Percentiles rank a stretch among this genome's conserved stretches.
Evolutionary conservation across 2,797 vertebrate genomes (phyloP).

Genomic region (Danio choprae): DNA sequence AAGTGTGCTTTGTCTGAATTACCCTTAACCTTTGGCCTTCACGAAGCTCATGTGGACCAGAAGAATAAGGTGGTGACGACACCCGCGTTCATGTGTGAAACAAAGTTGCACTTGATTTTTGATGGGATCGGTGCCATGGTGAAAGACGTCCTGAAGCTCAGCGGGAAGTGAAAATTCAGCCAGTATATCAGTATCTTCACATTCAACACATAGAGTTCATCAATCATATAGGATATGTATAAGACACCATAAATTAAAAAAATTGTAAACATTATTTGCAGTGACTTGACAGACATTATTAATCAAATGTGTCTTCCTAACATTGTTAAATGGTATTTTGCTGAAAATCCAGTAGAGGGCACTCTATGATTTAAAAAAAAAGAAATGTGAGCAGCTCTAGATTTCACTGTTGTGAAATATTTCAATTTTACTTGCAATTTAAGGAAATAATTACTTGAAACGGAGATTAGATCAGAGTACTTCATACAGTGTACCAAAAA

Average conservation of each 20-base stretch:
- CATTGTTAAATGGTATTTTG: not conserved
- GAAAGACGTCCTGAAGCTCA: slow-evolving; percentile 78
- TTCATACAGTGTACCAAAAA: not conserved
- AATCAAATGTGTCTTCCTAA: slow-evolving; percentile 19
- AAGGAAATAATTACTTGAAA: not conserved
- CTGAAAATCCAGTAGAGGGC: slow-evolving; percentile 57
- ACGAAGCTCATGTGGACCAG: slow-evolving; percentile 84
- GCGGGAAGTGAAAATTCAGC: slow-evolving; percentile 70
- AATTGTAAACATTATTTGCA: not conserved
- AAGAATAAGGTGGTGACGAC: slow-evolving; percentile 86
- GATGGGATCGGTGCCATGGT: slow-evolving; percentile 89
- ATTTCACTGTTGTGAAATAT: not conserved
- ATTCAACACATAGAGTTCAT: not conserved
- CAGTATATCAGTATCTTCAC: not conserved
- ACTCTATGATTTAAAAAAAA: not conserved
- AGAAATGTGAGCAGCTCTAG: not conserved
- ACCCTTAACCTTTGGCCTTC: slow-evolving; percentile 69
- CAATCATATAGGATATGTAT: not conserved
- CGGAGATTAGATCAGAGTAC: not conserved
- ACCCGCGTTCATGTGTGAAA: slow-evolving; percentile 88
- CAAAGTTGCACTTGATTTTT: slow-evolving; percentile 81
- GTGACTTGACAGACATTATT: slow-evolving; percentile 12
- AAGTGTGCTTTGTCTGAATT: slow-evolving; percentile 1
- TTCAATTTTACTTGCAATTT: not conserved
- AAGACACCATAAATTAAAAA: not conserved